These are phyloP conservation scores for Noctua pronuba DNA, from an alignment of 2,888 invertebrate species.

Conservation along the genomic window DNA sequence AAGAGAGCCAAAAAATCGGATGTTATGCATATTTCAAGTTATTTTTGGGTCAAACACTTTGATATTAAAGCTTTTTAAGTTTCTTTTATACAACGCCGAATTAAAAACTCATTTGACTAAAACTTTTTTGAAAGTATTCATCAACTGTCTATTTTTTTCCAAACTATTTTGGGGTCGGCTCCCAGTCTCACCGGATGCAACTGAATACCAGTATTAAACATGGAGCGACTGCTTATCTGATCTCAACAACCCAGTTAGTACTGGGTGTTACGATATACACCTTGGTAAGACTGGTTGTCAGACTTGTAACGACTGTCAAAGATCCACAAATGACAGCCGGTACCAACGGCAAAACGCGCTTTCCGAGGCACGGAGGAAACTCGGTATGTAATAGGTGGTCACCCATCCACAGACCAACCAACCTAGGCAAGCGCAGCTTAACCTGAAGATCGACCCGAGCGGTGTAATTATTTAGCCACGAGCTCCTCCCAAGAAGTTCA, in stretches of 20 bases:
- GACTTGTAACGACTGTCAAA: neutral
- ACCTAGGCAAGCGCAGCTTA: neutral
- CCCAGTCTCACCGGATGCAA: neutral
- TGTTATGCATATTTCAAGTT: conserved; percentile 15
- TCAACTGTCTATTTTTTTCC: neutral
- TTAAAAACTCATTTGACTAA: neutral
- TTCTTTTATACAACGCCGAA: neutral
- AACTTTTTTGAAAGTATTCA: neutral
- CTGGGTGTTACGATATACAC: neutral
- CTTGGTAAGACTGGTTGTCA: neutral
- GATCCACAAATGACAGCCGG: neutral
- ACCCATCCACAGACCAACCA: neutral
- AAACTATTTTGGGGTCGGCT: neutral
- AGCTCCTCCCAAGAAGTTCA: neutral
- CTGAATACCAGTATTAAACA: no score
- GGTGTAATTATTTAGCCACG: neutral
- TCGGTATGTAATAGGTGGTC: neutral
- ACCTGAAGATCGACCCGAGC: neutral
- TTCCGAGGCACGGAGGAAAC: neutral
- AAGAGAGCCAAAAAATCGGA: conserved; percentile 28
- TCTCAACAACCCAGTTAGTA: no score
- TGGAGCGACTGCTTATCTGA: no score
- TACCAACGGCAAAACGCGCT: no score
- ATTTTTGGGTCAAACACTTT: conserved; percentile 26
- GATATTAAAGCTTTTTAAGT: neutral